phyloP scores from a whole-genome alignment of 2,888 invertebrate species.

The Dryocosmus kuriphilus region DNA sequence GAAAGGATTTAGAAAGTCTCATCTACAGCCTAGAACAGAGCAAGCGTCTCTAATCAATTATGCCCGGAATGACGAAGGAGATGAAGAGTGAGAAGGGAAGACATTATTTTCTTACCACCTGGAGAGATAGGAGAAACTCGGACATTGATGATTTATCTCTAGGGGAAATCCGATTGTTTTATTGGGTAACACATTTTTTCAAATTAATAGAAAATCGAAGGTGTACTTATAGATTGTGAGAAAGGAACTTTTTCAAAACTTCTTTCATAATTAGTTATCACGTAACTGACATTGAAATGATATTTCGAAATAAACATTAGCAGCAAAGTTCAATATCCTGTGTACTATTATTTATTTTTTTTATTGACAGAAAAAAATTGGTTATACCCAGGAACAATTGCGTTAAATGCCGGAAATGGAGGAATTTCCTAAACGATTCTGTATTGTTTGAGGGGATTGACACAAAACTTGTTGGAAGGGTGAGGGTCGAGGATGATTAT shows the following conservation, averaged over 20 bases:
- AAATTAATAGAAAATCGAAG: not conserved
- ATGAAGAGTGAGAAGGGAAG: conserved; percentile 27
- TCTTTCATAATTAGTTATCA: too few species aligned
- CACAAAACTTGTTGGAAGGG: conserved; percentile 20
- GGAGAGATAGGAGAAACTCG: conserved; percentile 43
- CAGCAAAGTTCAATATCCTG: too few species aligned
- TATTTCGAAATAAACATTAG: too few species aligned
- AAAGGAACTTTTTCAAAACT: not conserved
- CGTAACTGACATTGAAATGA: too few species aligned
- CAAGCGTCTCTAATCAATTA: conserved; percentile 64
- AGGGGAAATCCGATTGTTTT: conserved; percentile 52
- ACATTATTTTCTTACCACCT: conserved; percentile 44
- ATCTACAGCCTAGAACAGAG: conserved; percentile 56
- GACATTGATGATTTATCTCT: conserved; percentile 57
- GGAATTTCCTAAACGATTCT: conserved; percentile 21
- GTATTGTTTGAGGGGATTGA: conserved; percentile 9
- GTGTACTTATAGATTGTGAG: not conserved
- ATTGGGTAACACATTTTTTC: conserved; percentile 3
- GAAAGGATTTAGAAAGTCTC: conserved; percentile 68
- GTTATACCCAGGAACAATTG: not conserved
- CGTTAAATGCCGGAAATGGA: not conserved
- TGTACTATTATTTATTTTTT: too few species aligned
- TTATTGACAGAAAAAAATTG: too few species aligned
- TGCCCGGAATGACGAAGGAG: conserved; percentile 32
- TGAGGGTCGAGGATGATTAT: conserved; percentile 15